These are phyloP conservation scores for Apostichopus californicus DNA, from an alignment of 35 echinoderm and acorn worm genomes.

Conservation along the genomic window DNA sequence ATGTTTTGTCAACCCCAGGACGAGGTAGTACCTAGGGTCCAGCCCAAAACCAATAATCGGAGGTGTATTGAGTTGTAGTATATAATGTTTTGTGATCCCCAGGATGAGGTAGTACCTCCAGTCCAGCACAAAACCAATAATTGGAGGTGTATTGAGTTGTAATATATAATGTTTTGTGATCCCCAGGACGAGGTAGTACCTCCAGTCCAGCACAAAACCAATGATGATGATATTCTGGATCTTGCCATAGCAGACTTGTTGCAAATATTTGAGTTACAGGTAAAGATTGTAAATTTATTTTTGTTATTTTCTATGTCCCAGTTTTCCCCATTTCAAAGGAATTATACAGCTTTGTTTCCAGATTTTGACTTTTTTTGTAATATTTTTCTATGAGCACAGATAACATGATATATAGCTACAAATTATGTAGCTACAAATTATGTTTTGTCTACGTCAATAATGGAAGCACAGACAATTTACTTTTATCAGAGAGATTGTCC, in stretches of 20 bases:
- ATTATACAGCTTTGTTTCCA: too few species aligned
- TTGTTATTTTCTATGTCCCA: too few species aligned
- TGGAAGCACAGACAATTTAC: too few species aligned
- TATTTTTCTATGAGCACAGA: too few species aligned
- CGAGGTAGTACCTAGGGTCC: not conserved
- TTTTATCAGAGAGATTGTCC: too few species aligned
- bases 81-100: not conserved
- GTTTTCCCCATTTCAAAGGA: too few species aligned
- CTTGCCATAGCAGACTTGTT: constrained; percentile 84
- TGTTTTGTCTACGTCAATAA: too few species aligned
- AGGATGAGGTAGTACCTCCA: not conserved
- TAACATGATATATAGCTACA: too few species aligned
- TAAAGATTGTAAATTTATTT: constrained; percentile 12
- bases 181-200: not conserved
- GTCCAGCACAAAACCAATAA: not conserved
- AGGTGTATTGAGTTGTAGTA: not conserved
- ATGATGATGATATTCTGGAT: constrained; percentile 86
- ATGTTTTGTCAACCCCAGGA: not conserved
- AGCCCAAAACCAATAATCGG: not conserved
- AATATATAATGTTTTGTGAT: not conserved
- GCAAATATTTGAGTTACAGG: constrained; percentile 80
- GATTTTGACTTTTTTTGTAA: too few species aligned
- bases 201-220: not conserved
- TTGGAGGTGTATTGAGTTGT: not conserved
- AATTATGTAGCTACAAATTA: too few species aligned